phyloP scores from a whole-genome alignment of 2,888 invertebrate species.

The Lottia gigantea region DNA sequence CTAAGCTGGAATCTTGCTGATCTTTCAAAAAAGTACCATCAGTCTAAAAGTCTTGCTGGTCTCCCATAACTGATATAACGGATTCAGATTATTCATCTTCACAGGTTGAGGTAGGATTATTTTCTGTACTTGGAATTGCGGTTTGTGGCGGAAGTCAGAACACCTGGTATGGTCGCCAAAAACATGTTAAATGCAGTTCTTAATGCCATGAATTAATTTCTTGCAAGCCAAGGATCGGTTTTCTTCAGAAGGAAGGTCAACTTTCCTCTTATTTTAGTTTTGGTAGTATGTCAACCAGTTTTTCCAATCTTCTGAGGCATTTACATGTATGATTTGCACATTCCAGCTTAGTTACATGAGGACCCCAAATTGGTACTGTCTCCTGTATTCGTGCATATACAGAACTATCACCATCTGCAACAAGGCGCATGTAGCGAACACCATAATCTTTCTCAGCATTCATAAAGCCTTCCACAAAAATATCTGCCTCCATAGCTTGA shows the following conservation, averaged over 20 bases:
- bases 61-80: too few relatives aligned
- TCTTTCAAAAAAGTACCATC: constrained; percentile 4
- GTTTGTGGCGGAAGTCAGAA: constrained; percentile 26
- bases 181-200: constrained; percentile 30
- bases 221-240: not conserved
- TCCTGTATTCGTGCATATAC: too few relatives aligned
- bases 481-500: constrained; percentile 33
- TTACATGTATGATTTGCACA: constrained; percentile 30
- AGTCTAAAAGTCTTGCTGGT: constrained; percentile 19
- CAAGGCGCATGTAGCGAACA: constrained; percentile 27
- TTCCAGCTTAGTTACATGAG: constrained; percentile 25
- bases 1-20: constrained; percentile 13
- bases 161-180: constrained; percentile 29
- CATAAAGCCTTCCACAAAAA: constrained; percentile 32
- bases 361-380: too few relatives aligned
- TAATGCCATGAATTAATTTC: constrained; percentile 27
- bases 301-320: constrained; percentile 22
- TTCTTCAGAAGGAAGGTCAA: constrained; percentile 20
- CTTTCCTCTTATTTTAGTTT: constrained; percentile 18
- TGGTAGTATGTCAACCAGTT: constrained; percentile 19
- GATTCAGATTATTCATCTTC: too few relatives aligned
- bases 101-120: too few relatives aligned
- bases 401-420: too few relatives aligned
- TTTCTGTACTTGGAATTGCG: too few relatives aligned
- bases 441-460: constrained; percentile 29